Conservation (phyloP, 1,140 invertebrate genomes). For the Panagrolaimus sp. region DNA sequence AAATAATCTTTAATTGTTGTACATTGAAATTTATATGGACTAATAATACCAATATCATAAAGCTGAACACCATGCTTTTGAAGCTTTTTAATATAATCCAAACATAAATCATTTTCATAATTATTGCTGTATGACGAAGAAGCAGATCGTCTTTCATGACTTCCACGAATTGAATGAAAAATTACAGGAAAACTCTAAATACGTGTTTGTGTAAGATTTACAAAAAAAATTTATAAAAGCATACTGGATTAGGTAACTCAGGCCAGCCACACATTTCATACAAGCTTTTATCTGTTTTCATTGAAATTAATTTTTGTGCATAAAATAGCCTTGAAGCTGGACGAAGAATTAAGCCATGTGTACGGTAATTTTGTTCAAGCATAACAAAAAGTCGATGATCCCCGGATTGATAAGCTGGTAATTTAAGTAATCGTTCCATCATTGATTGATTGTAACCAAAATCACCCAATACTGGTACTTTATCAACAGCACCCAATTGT, state of each 20-base stretch:
- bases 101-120: not conserved
- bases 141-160: not conserved
- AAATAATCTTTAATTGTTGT: not conserved
- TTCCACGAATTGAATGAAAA: slow-evolving; percentile 11
- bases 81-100: slow-evolving; percentile 5
- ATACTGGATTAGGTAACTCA: not conserved
- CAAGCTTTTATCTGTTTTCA: not conserved
- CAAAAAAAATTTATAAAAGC: not conserved
- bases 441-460: not conserved
- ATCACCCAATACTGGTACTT: not conserved
- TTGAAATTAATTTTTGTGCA: not conserved
- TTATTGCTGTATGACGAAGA: not conserved
- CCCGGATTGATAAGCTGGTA: not conserved
- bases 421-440: not conserved
- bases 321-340: slow-evolving; percentile 7
- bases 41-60: not conserved
- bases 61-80: not conserved
- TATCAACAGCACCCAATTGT: slow-evolving; percentile 7
- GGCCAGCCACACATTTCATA: slow-evolving; percentile 7
- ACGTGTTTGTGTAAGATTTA: not conserved
- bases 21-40: slow-evolving; percentile 1
- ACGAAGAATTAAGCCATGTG: not conserved
- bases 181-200: slow-evolving; percentile 2
- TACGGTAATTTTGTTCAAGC: slow-evolving; percentile 8
- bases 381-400: slow-evolving; percentile 3